Conservation (phyloP, 2,113 vertebrate species). For the Eublepharis macularius region DNA sequence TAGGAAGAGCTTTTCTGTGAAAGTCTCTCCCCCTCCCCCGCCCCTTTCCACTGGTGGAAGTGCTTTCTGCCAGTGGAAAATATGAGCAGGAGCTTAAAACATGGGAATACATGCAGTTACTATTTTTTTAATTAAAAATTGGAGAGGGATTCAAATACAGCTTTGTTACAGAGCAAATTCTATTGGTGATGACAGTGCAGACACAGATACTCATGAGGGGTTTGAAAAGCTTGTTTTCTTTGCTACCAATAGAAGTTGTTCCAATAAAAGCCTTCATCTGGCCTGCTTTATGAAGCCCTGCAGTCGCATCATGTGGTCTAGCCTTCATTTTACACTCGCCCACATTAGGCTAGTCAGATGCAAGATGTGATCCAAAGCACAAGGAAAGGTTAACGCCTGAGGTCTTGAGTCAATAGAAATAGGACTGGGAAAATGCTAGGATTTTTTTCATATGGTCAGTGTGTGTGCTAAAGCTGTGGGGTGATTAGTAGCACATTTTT, state of each 20-base stretch:
- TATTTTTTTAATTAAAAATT: neutral
- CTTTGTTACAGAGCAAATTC: neutral
- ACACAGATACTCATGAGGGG: neutral
- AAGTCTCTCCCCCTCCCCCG: no score
- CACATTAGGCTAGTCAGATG: neutral
- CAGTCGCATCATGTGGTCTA: neutral
- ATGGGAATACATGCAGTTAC: neutral
- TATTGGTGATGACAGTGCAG: neutral
- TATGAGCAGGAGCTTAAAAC: neutral
- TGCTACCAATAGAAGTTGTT: neutral
- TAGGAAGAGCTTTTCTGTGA: no score
- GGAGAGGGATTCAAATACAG: neutral
- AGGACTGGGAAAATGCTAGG: neutral
- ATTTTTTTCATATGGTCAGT: constrained; percentile 37
- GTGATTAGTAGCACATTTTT: constrained; percentile 45
- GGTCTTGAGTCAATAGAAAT: constrained; percentile 24
- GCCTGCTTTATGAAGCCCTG: neutral
- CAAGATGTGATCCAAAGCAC: constrained; percentile 29
- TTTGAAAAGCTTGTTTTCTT: neutral
- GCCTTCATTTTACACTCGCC: neutral
- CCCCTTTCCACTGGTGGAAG: no score
- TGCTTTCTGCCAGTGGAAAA: no score
- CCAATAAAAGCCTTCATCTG: neutral
- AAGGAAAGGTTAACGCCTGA: constrained; percentile 35
- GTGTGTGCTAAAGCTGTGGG: constrained; percentile 26